Evolutionary conservation across 2,888 invertebrate genomes (phyloP), one percentile per base, ranked within the genome.

Genomic region (Drosophila maculinotata): DNA sequence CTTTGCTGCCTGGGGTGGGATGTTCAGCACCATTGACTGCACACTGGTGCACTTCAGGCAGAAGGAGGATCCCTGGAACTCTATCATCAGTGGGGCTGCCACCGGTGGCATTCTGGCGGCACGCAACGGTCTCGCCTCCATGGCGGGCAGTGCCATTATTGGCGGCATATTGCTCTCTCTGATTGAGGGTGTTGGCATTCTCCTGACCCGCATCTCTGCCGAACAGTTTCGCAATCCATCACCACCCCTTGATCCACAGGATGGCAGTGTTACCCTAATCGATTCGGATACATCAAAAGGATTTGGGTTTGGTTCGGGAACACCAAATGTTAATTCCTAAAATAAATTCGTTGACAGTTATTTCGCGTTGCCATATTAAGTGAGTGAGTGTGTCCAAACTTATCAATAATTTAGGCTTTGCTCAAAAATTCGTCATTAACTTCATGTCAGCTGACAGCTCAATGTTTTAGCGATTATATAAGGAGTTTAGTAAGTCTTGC

Each of bases 61-160:
- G 23, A 82, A 78, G 58, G 87, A 87, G 59, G 85, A 82, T 47
- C 87, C 87, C 1, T 83, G 88, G 86, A 87, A 87, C 39, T 80
- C 80, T 5, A 88, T 83, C 0, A 69, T 81, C 1, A 81, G 81
- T 25, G 81, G 81, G 0, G 81, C 87, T 0, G 78, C 87, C 7
- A 81, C 87, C 4, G 87, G 81, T 0, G 85, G 87, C 5, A 58
- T 81, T 3, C 38, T 81, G 28, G 74, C 81, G 3, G 81, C 81
- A 1, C 77, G 83, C 2, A 81, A 76, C 8, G 82, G 82, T 0
- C 28, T 79, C 9, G 84, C 64, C 1, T 65, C 82, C n/a, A 82
- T 82, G 81, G 78, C 79, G 0, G 76, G 81, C 2, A 84, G 82
- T 51, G 82, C 84, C 3, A 26, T 82, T 0, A 63, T 79, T 35